A percentile compares a stretch with the other conserved stretches of the same genome.
phyloP scores from a whole-genome alignment of 2,113 vertebrate genomes.

The Menidia beryllina region DNA sequence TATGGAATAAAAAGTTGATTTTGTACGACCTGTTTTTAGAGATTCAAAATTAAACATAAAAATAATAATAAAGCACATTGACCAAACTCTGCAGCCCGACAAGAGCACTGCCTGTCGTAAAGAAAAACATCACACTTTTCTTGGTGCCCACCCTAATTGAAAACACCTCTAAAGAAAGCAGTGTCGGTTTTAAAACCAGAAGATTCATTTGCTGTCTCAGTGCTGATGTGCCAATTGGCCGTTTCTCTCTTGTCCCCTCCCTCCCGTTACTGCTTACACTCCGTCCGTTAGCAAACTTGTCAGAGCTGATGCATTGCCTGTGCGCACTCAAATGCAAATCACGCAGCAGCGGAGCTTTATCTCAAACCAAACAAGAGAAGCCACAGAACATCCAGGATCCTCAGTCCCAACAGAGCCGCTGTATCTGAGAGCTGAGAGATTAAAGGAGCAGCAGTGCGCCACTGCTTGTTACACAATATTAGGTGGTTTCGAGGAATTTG shows the following conservation, averaged over 20 bases:
- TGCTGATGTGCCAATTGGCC: constrained; percentile 63
- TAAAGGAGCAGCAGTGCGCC: constrained; percentile 37
- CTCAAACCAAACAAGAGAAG: constrained; percentile 65
- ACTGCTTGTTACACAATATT: constrained; percentile 42
- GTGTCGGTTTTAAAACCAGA: constrained; percentile 54
- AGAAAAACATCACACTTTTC: constrained; percentile 2
- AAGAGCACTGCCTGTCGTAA: constrained; percentile 1
- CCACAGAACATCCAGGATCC: constrained; percentile 46
- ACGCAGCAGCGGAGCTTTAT: constrained; percentile 52
- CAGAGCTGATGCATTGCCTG: constrained; percentile 68
- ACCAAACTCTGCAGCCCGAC: not conserved
- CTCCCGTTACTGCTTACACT: not conserved
- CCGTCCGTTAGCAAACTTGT: constrained; percentile 64
- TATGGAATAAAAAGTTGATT: no score
- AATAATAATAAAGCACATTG: not conserved
- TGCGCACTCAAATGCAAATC: constrained; percentile 65
- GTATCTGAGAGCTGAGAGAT: constrained; percentile 54
- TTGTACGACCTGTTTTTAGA: no score
- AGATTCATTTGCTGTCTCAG: constrained; percentile 37
- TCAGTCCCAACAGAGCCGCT: constrained; percentile 39
- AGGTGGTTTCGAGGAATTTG: constrained; percentile 24
- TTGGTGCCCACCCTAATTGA: constrained; percentile 6
- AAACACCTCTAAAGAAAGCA: constrained; percentile 16
- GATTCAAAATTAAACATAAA: no score
- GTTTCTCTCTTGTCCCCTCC: not conserved